phyloP scores from a whole-genome alignment of 2,888 invertebrate species.

The Noctua janthina region DNA sequence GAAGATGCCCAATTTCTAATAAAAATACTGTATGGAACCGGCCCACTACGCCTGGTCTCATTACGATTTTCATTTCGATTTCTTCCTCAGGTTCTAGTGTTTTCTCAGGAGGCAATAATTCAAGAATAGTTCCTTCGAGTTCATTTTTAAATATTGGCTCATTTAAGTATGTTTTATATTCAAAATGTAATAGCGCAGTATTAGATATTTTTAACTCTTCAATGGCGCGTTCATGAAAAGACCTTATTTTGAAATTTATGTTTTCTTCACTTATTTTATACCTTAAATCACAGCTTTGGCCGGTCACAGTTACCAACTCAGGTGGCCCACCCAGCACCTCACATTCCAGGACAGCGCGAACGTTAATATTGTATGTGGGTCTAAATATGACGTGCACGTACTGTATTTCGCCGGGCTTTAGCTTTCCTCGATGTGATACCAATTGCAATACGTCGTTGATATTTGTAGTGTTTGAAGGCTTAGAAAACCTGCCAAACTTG shows the following conservation, averaged over 20 bases:
- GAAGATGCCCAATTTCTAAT: constrained; percentile 89
- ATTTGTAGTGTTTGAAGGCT: constrained; percentile 62
- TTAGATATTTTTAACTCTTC: constrained; percentile 86
- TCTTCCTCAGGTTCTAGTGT: constrained; percentile 82
- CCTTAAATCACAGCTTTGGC: constrained; percentile 87
- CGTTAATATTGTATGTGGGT: constrained; percentile 82
- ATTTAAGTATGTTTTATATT: constrained; percentile 83
- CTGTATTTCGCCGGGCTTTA: constrained; percentile 88
- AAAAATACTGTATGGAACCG: constrained; percentile 86
- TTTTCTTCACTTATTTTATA: constrained; percentile 86
- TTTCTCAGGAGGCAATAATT: constrained; percentile 84
- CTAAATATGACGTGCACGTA: constrained; percentile 87
- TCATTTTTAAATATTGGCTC: constrained; percentile 78
- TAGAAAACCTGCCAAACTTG: constrained; percentile 76
- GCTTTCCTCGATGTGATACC: constrained; percentile 86
- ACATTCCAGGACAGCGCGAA: constrained; percentile 87
- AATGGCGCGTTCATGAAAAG: constrained; percentile 82
- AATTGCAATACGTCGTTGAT: constrained; percentile 85
- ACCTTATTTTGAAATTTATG: constrained; percentile 85
- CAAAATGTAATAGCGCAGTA: constrained; percentile 85
- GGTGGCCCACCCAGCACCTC: constrained; percentile 90
- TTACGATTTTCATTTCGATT: constrained; percentile 83
- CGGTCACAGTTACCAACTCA: constrained; percentile 87
- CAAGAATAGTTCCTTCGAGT: constrained; percentile 84
- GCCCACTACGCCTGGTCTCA: constrained; percentile 90